Evolutionary conservation across 2,797 vertebrate genomes (phyloP), one percentile per base, ranked within the genome.

Genomic region (Chrosomus eos): DNA sequence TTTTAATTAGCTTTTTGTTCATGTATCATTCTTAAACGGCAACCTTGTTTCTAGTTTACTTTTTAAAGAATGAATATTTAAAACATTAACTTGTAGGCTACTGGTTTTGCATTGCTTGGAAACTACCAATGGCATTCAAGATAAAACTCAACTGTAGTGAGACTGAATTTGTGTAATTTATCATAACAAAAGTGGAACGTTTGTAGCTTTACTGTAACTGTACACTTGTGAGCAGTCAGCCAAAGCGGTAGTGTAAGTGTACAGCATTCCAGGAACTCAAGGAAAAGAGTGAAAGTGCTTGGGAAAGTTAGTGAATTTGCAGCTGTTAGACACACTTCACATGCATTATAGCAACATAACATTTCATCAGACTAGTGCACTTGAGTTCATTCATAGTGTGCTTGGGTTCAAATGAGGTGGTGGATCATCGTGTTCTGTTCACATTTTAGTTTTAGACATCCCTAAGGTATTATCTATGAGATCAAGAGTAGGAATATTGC

Each of bases 211-310:
- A 48, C 74, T 84, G 79, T 70, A 81, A 79, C 73, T 70, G 79
- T 84, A 82, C 74, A 55, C 78, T 87, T 45, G 53, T 71, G 55
- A 58, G 76, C 40, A 73, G 45, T 71, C 66, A 72, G 84, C 78
- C 86, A 79, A 81, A 85, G 78, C 86, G 28, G 83, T 79, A 82
- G 78, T 84, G 72, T 73, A 55, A 73, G 51, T 45, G 33, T 26
- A n/a, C 31, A 55, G 79, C 55, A 80, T 70, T 84, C 81, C 79
- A 80, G 74, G 74, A 71, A 68, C 53, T 80, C 16, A 14, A 87
- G 81, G 64, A 68, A 80, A 83, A 76, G 70, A 72, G 23, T 78
- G 66, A 13, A 53, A 53, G 64, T 40, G 78, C 64, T 73, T 79
- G 64, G 80, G 48, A 79, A 82, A 75, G 21, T 45, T 84, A 68